A percentile compares a stretch with the other conserved stretches of the same genome.
phyloP scores from a whole-genome alignment of 2,113 vertebrate genomes.

The Sturnira hondurensis region DNA sequence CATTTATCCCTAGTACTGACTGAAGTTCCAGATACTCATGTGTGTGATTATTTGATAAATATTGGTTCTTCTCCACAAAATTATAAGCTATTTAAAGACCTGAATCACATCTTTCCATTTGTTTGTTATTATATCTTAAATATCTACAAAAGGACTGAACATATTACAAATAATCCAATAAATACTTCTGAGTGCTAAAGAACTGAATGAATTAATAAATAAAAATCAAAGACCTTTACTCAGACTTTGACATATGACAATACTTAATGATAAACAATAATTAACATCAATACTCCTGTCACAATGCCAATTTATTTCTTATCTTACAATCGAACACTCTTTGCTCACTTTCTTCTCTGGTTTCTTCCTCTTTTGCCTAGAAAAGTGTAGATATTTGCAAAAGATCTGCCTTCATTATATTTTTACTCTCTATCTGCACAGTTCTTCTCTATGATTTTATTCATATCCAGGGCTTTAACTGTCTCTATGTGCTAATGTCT shows the following conservation, averaged over 20 bases:
- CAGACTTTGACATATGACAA: not conserved
- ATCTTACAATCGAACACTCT: not conserved
- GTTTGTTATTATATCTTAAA: not conserved
- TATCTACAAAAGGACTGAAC: not conserved
- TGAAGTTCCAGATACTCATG: not conserved
- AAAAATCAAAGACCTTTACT: not conserved
- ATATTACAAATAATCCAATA: not conserved
- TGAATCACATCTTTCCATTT: not conserved
- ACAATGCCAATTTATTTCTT: not conserved
- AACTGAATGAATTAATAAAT: not conserved
- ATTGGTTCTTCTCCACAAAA: not conserved
- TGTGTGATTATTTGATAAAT: not conserved
- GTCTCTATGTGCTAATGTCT: not conserved
- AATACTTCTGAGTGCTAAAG: not conserved
- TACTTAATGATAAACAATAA: not conserved
- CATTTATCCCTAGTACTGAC: not conserved
- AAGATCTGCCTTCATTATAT: not conserved
- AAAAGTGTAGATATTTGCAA: not conserved
- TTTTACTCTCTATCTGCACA: not conserved
- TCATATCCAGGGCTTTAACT: not conserved
- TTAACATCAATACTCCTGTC: not conserved
- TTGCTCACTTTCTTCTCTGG: not conserved
- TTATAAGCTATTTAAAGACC: not conserved
- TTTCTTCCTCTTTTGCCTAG: not conserved
- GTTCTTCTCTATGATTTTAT: not conserved